Conservation (phyloP, 2,888 invertebrate species). For the Drosophila anceps region DNA sequence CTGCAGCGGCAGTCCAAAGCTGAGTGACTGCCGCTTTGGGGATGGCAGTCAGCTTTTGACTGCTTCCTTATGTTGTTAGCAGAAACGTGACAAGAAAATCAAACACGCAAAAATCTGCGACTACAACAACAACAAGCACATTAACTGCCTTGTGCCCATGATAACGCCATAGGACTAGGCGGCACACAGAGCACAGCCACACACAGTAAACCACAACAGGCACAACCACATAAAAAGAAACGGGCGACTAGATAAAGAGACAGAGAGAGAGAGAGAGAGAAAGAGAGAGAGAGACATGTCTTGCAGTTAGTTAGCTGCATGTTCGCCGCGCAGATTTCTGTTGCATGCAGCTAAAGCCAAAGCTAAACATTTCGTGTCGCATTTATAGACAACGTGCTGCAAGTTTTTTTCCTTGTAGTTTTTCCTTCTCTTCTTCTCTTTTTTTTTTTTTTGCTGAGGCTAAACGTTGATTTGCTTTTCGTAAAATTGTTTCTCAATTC, state of each 20-base stretch:
- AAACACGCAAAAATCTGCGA: conserved; percentile 77
- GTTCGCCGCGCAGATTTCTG: conserved; percentile 66
- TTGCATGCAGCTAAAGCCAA: conserved; percentile 60
- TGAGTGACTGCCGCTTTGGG: conserved; percentile 62
- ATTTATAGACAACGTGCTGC: conserved; percentile 78
- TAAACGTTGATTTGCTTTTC: conserved; percentile 77
- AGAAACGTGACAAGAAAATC: conserved; percentile 82
- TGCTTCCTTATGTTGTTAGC: conserved; percentile 83
- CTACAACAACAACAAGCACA: conserved; percentile 40
- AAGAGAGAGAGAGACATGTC: conserved; percentile 57
- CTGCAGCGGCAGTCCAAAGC: conserved; percentile 26
- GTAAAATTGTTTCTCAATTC: conserved; percentile 76
- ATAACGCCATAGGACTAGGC: conserved; percentile 51
- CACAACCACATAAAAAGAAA: conserved; percentile 36
- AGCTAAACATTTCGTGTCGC: conserved; percentile 79
- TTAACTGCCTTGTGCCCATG: conserved; percentile 51
- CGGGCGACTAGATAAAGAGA: conserved; percentile 12
- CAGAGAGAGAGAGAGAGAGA: conserved; percentile 1
- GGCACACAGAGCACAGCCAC: conserved; percentile 15
- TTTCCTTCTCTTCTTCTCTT: conserved; percentile 14
- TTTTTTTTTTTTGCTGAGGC: conserved; percentile 30
- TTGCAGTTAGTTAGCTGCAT: conserved; percentile 74
- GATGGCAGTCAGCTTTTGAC: conserved; percentile 73
- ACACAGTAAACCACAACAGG: conserved; percentile 11
- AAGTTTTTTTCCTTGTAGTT: conserved; percentile 16